These are phyloP conservation scores for Limonius californicus DNA, from an alignment of 1,140 invertebrate species.

Conservation along the genomic window DNA sequence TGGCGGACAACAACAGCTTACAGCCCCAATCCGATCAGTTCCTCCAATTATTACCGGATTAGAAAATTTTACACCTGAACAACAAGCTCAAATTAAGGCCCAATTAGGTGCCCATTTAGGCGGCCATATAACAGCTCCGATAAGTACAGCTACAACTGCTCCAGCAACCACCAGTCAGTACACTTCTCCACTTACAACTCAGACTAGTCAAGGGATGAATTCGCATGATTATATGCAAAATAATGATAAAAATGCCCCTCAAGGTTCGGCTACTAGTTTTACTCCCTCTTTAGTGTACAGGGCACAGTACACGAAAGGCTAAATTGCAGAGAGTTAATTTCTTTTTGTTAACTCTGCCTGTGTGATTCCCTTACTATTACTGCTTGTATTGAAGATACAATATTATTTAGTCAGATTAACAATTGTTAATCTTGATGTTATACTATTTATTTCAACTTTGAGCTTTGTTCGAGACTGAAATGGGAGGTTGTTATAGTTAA, in stretches of 20 bases:
- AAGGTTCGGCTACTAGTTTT: not conserved
- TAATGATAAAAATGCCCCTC: not conserved
- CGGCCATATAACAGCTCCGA: not conserved
- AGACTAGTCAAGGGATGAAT: not conserved
- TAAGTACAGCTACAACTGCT: not conserved
- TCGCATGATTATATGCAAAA: not conserved
- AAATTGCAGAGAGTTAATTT: not conserved
- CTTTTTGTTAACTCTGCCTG: too few relatives aligned
- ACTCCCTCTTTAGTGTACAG: not conserved
- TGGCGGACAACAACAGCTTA: conserved; percentile 2
- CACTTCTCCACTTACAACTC: not conserved
- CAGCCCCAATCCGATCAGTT: not conserved
- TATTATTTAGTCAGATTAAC: too few relatives aligned
- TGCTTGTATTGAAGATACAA: too few relatives aligned
- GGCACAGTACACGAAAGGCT: not conserved
- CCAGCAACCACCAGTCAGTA: not conserved
- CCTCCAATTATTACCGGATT: conserved; percentile 45
- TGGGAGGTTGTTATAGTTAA: too few relatives aligned
- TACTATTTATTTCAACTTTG: too few relatives aligned
- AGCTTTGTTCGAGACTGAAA: too few relatives aligned
- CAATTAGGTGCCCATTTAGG: conserved; percentile 27
- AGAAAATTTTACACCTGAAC: conserved; percentile 43
- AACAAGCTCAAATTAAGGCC: conserved; percentile 44
- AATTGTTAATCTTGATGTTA: too few relatives aligned
- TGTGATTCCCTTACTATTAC: too few relatives aligned